Base-by-base conservation (phyloP, 2,888 invertebrate genomes). In the Galerucella nymphaeae region DNA sequence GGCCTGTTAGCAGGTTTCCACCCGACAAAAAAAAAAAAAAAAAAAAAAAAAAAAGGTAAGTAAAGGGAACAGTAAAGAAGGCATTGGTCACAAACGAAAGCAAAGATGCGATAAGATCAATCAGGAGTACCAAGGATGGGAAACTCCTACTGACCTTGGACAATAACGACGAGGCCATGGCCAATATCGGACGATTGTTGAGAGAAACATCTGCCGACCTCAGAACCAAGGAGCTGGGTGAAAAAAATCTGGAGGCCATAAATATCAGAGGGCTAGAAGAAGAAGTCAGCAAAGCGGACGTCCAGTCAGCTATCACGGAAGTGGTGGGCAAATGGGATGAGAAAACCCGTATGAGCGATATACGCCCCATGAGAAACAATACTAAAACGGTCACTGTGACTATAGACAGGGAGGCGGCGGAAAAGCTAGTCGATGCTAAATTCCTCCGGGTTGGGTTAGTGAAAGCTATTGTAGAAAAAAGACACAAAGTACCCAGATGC, bases 81-180 rank as follows among this genome's bases (percentile, higher is more conserved):
- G 53, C 53, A 53, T 4, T 53, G 14, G 18, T n/a, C 53, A n/a
- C 16, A n/a, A 53, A n/a, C n/a, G 53, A 53, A 11, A 42, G 11
- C 2, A 42, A 55, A 2, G 30, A 70, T 23, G 16, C 57, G 6
- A 64, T 70, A 8, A 41, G 70, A 42, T 20, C 62, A 14, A 55
- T 63, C 10, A 63, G 70, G 63, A 63, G 70, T 16, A 70, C 67
- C 0, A 67, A 59, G n/a, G 59, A 68, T 50, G 68, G 48, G 0
- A 69, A 57, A n/a, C 48, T 55, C n/a, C 63, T 69, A n/a, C 11
- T 69, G 8, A 69, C 69, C 55, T 13, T 69, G 4, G 63, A 63
- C 6, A 69, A 55, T 1, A 41, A 63, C 20, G 6, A 63, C 0
- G 63, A 55, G 5, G 62, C 69, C 8, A 16, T 69, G 55, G 16